phyloP scores from a whole-genome alignment of 1,140 invertebrate species.

The Aphidius gifuensis region DNA sequence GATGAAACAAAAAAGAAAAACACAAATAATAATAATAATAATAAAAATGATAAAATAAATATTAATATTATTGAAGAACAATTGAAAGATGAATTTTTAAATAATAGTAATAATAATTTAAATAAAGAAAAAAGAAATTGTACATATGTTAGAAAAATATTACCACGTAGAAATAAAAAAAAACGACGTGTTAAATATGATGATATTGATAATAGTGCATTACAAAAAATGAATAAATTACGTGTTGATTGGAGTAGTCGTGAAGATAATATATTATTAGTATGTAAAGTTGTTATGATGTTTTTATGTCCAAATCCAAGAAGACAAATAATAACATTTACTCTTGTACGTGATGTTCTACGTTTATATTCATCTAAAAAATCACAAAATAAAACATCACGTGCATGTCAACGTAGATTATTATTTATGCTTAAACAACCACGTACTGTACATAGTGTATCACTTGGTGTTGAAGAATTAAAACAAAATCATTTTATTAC shows the following conservation, averaged over 20 bases:
- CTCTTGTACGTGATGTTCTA: constrained; percentile 63
- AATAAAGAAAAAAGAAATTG: constrained; percentile 24
- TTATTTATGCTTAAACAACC: constrained; percentile 63
- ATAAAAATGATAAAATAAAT: background rate
- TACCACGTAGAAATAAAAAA: constrained; percentile 38
- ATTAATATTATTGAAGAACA: too few relatives aligned
- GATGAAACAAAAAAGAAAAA: constrained; percentile 2
- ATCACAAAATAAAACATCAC: constrained; percentile 67
- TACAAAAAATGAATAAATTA: constrained; percentile 64
- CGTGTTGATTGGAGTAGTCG: constrained; percentile 62
- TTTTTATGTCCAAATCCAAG: constrained; percentile 61
- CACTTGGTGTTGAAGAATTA: constrained; percentile 62
- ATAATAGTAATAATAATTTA: background rate
- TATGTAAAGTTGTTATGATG: constrained; percentile 66
- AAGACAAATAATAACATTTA: constrained; percentile 53
- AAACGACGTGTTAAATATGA: constrained; percentile 56
- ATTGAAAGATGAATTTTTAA: background rate
- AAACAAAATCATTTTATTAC: constrained; percentile 58
- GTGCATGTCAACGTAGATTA: constrained; percentile 66
- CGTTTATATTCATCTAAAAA: constrained; percentile 52
- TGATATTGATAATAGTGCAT: constrained; percentile 65
- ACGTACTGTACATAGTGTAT: constrained; percentile 58
- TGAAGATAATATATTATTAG: constrained; percentile 65
- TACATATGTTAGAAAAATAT: constrained; percentile 41
- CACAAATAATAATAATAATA: background rate